Evolutionary conservation across 2,888 invertebrate species (phyloP).

Genomic region (Pollenia amentaria): DNA sequence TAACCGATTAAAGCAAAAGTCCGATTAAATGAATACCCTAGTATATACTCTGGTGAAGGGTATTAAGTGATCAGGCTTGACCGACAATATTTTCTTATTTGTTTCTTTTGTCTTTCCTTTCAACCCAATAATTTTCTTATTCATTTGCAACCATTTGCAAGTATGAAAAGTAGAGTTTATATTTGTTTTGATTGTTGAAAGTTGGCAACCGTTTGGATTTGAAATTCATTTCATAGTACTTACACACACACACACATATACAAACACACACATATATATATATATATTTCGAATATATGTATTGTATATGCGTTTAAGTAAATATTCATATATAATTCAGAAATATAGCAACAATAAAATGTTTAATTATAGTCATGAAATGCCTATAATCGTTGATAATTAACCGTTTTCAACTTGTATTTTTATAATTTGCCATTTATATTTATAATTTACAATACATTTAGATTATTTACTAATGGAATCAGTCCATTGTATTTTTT

Average conservation of each 20-base stretch:
- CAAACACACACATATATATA: background rate
- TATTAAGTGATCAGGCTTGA: no score
- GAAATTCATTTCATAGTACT: slow-evolving; percentile 31
- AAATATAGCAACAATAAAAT: slow-evolving; percentile 33
- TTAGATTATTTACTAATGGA: slow-evolving; percentile 49
- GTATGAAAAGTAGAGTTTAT: slow-evolving; percentile 38
- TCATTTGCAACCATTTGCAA: slow-evolving; percentile 58
- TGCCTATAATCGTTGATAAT: slow-evolving; percentile 80
- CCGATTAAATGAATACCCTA: no score
- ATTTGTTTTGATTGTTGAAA: slow-evolving; percentile 66
- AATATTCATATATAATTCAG: slow-evolving; percentile 13
- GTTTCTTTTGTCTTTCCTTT: slow-evolving; percentile 3
- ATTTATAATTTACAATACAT: slow-evolving; percentile 28
- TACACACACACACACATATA: slow-evolving; percentile 9
- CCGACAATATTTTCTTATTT: background rate
- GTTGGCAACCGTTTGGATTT: slow-evolving; percentile 58
- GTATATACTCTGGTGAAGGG: no score
- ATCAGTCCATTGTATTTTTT: slow-evolving; percentile 41
- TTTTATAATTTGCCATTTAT: slow-evolving; percentile 53
- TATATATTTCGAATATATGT: background rate
- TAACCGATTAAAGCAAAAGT: no score
- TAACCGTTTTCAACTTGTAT: slow-evolving; percentile 78
- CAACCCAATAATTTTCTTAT: slow-evolving; percentile 23
- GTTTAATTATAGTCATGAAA: slow-evolving; percentile 80
- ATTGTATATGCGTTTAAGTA: background rate